Conservation (phyloP, 2,797 vertebrate genomes). For the Oreochromis mossambicus region DNA sequence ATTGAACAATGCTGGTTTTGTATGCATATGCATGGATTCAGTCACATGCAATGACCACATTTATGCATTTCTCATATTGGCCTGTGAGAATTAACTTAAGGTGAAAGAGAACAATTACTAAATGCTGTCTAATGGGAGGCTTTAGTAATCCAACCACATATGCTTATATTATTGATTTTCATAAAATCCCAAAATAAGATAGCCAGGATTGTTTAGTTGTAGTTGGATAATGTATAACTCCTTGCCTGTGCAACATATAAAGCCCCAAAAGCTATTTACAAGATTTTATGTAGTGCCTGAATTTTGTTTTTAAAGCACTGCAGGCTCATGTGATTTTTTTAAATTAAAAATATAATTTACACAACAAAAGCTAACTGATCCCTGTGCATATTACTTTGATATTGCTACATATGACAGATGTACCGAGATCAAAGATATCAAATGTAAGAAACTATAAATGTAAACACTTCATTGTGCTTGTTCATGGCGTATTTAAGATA, state of each 20-base stretch:
- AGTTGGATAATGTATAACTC: background rate
- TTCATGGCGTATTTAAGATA: background rate
- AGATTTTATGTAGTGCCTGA: background rate
- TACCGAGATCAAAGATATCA: background rate
- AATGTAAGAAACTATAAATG: background rate
- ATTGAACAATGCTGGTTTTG: constrained; percentile 11
- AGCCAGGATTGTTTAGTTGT: constrained; percentile 50
- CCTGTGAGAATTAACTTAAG: background rate
- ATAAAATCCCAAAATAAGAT: constrained; percentile 55
- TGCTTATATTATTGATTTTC: constrained; percentile 21
- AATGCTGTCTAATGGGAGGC: constrained; percentile 9
- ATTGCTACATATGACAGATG: background rate
- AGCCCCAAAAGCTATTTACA: background rate
- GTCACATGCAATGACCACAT: background rate
- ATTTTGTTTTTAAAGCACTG: background rate
- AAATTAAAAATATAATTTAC: background rate
- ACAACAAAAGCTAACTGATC: background rate
- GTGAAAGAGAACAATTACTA: constrained; percentile 14
- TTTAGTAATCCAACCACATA: constrained; percentile 30
- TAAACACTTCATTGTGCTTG: background rate
- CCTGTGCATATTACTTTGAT: background rate
- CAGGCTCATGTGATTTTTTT: background rate
- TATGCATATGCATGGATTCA: background rate
- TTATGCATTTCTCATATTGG: background rate
- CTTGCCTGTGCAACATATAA: background rate